Base-by-base conservation (phyloP, 2,797 vertebrate genomes). In the Pseudochaenichthys georgianus region DNA sequence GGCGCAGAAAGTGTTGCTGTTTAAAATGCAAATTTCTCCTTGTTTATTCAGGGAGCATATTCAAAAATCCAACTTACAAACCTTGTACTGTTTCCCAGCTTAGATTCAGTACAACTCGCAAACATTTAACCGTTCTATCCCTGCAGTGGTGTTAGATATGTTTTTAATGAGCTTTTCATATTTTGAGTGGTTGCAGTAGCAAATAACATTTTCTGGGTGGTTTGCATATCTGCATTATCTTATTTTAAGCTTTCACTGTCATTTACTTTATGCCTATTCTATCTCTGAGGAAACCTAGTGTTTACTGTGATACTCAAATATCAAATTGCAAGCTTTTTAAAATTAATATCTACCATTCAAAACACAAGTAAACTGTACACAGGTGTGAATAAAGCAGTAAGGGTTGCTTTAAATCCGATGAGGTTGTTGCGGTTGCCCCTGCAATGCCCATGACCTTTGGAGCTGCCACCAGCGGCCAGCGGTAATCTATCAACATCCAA, bases 401-500 rank as follows among this genome's bases (percentile, higher is more conserved):
- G 50, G 51, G 62, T 80, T 81, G 71, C 78, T 86, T 83, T 77
- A 72, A 47, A 84, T 75, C 75, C 55, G 58, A 64, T 28, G 67
- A 73, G 85, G 87, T 90, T 38, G 34, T 72, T 64, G 88, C 73
- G 78, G 89, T 86, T 92, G 82, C 51, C 73, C 74, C 51, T 43
- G 80, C 48, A 46, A 68, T 71, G 81, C 85, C 82, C 57, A 3
- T 93, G 93, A 95, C 94, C 95, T 95, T 95, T 93, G 73, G 54
- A 91, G 91, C 82, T 77, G 87, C 90, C 85, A 79, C 87, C 76
- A 83, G 82, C 80, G 78, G 82, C 84, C 83, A 67, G 80, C 89
- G 90, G 86, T 93, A 94, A 94, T 95, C 87, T 89, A 92, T 95
- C 94, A 93, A 89, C 79, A 92, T 94, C 92, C 91, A 94, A 93